Percentiles rank a stretch among this genome's conserved stretches.
Conservation (phyloP, 2,797 vertebrate genomes). For the Myripristis jacobus region DNA sequence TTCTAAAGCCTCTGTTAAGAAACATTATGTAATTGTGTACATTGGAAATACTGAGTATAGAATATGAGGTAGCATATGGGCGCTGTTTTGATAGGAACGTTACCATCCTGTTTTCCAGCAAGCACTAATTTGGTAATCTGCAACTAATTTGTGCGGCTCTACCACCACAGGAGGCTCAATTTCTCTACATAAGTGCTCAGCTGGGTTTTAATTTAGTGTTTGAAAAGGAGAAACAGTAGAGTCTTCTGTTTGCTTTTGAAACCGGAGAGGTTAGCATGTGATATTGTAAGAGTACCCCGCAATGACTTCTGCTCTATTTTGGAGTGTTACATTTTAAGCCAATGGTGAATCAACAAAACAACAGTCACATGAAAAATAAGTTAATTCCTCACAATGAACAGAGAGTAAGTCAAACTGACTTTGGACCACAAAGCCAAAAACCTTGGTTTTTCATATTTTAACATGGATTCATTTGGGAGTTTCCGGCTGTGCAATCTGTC, state of each 20-base stretch:
- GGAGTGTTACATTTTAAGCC: not conserved
- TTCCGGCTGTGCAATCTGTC: conserved; percentile 43
- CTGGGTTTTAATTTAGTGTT: no score
- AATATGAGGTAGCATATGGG: no score
- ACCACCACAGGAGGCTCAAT: not conserved
- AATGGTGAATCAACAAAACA: conserved; percentile 6
- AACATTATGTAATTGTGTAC: not conserved
- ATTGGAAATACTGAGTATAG: no score
- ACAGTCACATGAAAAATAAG: not conserved
- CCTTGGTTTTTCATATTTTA: conserved; percentile 11
- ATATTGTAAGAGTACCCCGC: no score
- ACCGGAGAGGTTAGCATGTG: no score
- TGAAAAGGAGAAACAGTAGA: no score
- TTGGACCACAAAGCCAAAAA: conserved; percentile 9
- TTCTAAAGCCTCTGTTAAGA: not conserved
- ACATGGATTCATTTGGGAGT: conserved; percentile 18
- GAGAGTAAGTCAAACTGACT: not conserved
- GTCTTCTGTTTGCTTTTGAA: no score
- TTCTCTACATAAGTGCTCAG: no score
- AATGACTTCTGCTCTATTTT: no score
- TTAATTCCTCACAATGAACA: not conserved
- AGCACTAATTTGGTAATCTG: conserved; percentile 2
- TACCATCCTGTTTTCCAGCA: conserved; percentile 13
- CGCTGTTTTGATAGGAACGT: not conserved
- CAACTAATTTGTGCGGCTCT: conserved; percentile 6